Evolutionary conservation across 2,888 invertebrate species (phyloP).

Genomic region (Drosophila mettleri): DNA sequence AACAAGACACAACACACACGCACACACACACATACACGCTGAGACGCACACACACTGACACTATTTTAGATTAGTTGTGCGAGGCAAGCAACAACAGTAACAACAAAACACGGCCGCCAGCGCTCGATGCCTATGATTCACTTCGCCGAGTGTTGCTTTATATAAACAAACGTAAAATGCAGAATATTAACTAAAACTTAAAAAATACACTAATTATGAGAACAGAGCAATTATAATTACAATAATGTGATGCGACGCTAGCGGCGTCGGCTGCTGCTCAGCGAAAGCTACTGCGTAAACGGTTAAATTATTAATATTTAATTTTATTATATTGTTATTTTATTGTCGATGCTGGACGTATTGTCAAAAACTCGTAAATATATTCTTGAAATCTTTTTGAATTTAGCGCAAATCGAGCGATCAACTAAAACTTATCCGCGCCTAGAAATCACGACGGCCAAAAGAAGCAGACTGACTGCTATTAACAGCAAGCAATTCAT

Average conservation of each 20-base stretch:
- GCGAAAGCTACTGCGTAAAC: conserved; percentile 23
- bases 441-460: conserved; percentile 63
- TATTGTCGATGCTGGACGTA: conserved; percentile 32
- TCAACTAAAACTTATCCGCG: conserved; percentile 48
- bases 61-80: conserved; percentile 71
- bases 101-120: conserved; percentile 34
- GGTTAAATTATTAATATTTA: conserved; percentile 19
- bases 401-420: conserved; percentile 54
- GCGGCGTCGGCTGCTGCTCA: conserved; percentile 26
- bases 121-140: conserved; percentile 56
- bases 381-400: conserved; percentile 54
- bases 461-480: conserved; percentile 56
- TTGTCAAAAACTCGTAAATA: conserved; percentile 53
- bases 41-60: conserved; percentile 43
- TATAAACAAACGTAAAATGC: conserved; percentile 57
- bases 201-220: conserved; percentile 25
- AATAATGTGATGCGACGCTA: conserved; percentile 51
- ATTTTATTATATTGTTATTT: conserved; percentile 21
- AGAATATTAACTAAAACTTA: conserved; percentile 31
- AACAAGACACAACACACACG: conserved; percentile 54
- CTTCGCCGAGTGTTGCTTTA: conserved; percentile 56
- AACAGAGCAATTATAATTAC: conserved; percentile 58
- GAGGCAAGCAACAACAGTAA: conserved; percentile 50
- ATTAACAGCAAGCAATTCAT: conserved; percentile 40
- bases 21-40: conserved; percentile 31